Evolutionary conservation across 1,140 invertebrate genomes (phyloP).

Genomic region (Zaprionus nigranus): DNA sequence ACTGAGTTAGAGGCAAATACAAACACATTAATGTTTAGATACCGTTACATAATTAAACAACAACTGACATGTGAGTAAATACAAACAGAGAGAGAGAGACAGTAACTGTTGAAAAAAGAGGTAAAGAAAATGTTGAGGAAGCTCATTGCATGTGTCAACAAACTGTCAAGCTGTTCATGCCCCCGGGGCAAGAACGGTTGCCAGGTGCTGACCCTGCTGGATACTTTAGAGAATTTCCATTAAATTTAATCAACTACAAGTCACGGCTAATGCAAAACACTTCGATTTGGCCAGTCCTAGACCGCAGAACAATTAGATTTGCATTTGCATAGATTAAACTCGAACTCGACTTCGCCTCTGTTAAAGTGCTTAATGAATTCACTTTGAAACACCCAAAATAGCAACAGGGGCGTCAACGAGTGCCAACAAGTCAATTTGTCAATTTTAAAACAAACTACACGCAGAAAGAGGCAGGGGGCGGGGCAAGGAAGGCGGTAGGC

Average conservation of each 20-base stretch:
- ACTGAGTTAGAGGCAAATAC: conserved; percentile 24
- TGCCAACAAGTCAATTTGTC: conserved; percentile 66
- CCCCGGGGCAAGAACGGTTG: not conserved
- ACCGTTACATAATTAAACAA: conserved; percentile 64
- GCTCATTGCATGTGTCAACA: conserved; percentile 2
- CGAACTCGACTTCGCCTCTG: conserved; percentile 7
- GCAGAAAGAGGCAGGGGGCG: not conserved
- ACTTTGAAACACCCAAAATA: conserved; percentile 48
- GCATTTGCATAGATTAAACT: conserved; percentile 15
- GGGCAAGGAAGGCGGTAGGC: not conserved
- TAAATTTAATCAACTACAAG: not conserved
- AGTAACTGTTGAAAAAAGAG: not conserved
- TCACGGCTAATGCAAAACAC: not conserved
- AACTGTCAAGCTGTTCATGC: not conserved
- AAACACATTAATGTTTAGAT: conserved; percentile 62
- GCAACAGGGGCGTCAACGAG: conserved; percentile 37
- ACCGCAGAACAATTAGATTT: conserved; percentile 21
- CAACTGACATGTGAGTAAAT: conserved; percentile 57
- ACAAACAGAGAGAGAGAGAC: conserved; percentile 33
- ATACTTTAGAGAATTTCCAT: not conserved
- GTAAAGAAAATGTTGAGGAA: not conserved
- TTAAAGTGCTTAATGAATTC: conserved; percentile 60
- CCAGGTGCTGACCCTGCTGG: not conserved
- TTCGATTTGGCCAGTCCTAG: not conserved
- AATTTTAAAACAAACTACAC: conserved; percentile 65